A percentile compares a stretch with the other conserved stretches of the same genome.
Conservation (phyloP, 2,797 vertebrate genomes). For the Falco novaeseelandiae region DNA sequence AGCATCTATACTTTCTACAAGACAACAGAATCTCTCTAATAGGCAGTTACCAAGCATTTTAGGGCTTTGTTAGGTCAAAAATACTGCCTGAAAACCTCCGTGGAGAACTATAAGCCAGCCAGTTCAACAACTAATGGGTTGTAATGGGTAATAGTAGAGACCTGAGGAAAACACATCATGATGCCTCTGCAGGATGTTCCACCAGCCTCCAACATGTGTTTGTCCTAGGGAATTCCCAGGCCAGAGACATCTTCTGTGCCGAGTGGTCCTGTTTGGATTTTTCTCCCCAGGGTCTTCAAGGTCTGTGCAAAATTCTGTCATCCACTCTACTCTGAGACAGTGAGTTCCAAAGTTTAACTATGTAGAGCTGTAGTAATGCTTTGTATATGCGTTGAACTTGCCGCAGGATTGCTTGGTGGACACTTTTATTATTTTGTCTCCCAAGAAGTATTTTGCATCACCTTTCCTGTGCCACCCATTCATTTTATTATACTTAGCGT, state of each 20-base stretch:
- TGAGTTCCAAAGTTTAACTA: background rate
- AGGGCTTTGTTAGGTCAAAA: background rate
- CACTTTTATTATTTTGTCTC: background rate
- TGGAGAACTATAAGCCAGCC: background rate
- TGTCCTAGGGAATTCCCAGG: background rate
- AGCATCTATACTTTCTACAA: background rate
- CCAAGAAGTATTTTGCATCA: background rate
- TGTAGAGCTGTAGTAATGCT: rapidly evolving
- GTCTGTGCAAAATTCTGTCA: background rate
- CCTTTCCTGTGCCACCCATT: background rate
- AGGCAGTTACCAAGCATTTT: background rate
- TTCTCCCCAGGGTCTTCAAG: background rate
- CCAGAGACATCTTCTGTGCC: background rate
- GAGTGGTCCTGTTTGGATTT: background rate
- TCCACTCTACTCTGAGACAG: background rate
- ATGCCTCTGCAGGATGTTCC: background rate
- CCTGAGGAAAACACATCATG: background rate
- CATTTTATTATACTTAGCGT: background rate
- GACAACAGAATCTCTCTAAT: background rate
- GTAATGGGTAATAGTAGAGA: background rate
- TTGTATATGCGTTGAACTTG: background rate
- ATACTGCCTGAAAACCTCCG: background rate
- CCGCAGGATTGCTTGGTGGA: background rate
- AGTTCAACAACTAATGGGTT: background rate
- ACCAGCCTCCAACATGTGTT: background rate